Conservation (phyloP, 2,797 vertebrate species). For the Sebastes matsubarae region DNA sequence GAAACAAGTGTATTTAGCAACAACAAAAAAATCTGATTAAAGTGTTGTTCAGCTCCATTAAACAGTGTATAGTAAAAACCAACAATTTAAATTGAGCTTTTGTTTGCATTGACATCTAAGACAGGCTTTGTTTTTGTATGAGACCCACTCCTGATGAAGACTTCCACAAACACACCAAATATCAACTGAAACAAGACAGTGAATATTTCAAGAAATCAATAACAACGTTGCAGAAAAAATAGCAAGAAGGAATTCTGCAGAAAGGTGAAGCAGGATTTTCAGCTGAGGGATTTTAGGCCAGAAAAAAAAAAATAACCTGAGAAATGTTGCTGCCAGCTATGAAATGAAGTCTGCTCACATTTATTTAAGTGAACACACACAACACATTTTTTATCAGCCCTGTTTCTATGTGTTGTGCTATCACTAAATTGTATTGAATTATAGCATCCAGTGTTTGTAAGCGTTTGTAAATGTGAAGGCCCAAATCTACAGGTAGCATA, state of each 20-base stretch:
- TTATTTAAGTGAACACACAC: conserved; percentile 17
- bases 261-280: conserved; percentile 25
- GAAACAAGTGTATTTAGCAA: background rate
- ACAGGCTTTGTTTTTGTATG: background rate
- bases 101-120: background rate
- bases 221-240: conserved; percentile 10
- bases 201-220: conserved; percentile 43
- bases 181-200: conserved; percentile 8
- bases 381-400: conserved; percentile 12
- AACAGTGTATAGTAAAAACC: background rate
- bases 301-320: conserved; percentile 37
- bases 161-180: conserved; percentile 11
- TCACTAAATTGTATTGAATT: background rate
- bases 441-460: background rate
- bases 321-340: conserved; percentile 30
- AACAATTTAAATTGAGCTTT: conserved; percentile 12
- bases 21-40: background rate
- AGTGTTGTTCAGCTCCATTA: background rate
- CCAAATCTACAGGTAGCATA: conserved; percentile 19
- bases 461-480: conserved; percentile 7
- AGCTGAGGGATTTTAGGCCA: conserved; percentile 36
- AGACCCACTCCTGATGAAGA: background rate
- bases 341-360: conserved; percentile 32
- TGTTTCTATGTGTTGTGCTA: background rate
- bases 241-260: conserved; percentile 19